These are phyloP conservation scores for Ceyx erithaca DNA, from an alignment of 2,797 vertebrate species.

Conservation along the genomic window DNA sequence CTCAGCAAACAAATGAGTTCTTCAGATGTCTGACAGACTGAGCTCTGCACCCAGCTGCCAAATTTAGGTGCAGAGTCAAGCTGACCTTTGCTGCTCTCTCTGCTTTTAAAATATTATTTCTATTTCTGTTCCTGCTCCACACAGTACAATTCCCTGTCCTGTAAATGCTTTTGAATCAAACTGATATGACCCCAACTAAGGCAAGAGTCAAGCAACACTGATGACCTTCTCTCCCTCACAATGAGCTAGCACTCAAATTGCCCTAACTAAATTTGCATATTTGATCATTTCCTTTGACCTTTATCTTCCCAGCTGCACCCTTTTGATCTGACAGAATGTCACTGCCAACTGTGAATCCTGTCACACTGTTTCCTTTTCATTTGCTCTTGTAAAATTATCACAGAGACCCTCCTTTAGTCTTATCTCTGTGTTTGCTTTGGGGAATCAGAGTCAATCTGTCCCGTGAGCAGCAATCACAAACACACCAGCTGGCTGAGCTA, in stretches of 20 bases:
- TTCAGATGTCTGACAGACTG: constrained; percentile 54
- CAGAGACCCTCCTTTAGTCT: no score
- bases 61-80: constrained; percentile 57
- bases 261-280: constrained; percentile 21
- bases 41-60: constrained; percentile 53
- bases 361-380: not conserved
- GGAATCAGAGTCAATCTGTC: not conserved
- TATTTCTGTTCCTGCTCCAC: constrained; percentile 68
- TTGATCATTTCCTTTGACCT: constrained; percentile 39
- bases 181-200: not conserved
- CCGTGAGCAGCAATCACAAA: not conserved
- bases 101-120: constrained; percentile 68
- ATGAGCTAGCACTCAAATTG: not conserved
- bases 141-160: constrained; percentile 13
- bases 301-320: constrained; percentile 5
- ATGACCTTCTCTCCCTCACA: constrained; percentile 1
- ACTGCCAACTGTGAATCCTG: not conserved
- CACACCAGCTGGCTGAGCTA: not conserved
- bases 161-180: constrained; percentile 16
- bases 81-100: constrained; percentile 51
- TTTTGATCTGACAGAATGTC: constrained; percentile 3
- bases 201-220: not conserved
- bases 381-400: no score
- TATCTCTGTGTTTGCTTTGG: no score
- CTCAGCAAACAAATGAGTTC: constrained; percentile 65